A percentile compares a stretch with the other conserved stretches of the same genome.
Conservation (phyloP, 2,888 invertebrate genomes). For the Drosophila prostipennis region DNA sequence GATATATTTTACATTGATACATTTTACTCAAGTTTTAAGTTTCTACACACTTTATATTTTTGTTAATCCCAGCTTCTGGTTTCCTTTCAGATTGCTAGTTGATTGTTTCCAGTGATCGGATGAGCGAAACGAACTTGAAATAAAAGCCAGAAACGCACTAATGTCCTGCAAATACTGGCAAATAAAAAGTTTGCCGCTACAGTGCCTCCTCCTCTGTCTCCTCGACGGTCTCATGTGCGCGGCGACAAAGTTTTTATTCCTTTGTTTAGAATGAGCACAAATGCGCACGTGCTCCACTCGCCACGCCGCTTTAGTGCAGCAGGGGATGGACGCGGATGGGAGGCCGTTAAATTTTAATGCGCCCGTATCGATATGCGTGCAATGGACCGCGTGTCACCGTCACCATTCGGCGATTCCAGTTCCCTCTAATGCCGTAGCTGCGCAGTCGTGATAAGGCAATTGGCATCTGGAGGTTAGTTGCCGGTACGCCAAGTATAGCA, state of each 20-base stretch:
- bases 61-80: background rate
- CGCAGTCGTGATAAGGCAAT: slow-evolving; percentile 37
- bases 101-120: slow-evolving; percentile 5
- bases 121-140: slow-evolving; percentile 50
- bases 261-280: slow-evolving; percentile 82
- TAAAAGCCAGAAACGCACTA: slow-evolving; percentile 66
- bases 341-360: slow-evolving; percentile 82
- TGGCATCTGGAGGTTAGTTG: slow-evolving; percentile 21
- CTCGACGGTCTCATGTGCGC: slow-evolving; percentile 77
- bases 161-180: slow-evolving; percentile 56
- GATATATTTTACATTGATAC: too few species aligned
- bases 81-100: background rate
- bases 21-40: too few species aligned
- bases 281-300: slow-evolving; percentile 74
- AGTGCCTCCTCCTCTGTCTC: background rate
- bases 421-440: slow-evolving; percentile 25
- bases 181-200: slow-evolving; percentile 49
- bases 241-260: slow-evolving; percentile 81
- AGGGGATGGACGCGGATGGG: background rate
- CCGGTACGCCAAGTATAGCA: slow-evolving; percentile 1
- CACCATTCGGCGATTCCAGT: background rate
- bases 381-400: slow-evolving; percentile 11
- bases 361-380: slow-evolving; percentile 66
- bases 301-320: slow-evolving; percentile 60
- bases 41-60: too few species aligned